Conservation (phyloP, 2,797 vertebrate species). For the Psittacula echo region DNA sequence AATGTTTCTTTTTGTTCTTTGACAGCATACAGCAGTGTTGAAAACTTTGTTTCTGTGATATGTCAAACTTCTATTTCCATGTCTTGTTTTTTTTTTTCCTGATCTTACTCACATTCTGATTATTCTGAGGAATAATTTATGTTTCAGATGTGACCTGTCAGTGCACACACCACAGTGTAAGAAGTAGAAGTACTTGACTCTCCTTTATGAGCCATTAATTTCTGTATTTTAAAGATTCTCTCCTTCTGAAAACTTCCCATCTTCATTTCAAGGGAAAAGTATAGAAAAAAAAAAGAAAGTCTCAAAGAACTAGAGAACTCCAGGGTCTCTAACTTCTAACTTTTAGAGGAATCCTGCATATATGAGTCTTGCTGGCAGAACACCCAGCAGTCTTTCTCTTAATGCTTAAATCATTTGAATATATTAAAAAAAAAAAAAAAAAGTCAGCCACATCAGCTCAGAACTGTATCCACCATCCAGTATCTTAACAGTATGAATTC, state of each 20-base stretch:
- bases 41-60: neutral
- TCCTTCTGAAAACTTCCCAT: neutral
- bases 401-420: neutral
- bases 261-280: neutral
- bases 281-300: slow-evolving; percentile 2
- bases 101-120: neutral
- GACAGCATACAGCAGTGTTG: neutral
- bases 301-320: neutral
- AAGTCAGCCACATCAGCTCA: neutral
- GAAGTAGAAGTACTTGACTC: neutral
- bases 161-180: neutral
- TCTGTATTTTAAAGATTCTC: neutral
- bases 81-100: neutral
- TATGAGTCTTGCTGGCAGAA: neutral
- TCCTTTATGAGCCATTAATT: slow-evolving; percentile 7
- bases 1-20: neutral
- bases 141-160: neutral
- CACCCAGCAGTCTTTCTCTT: neutral
- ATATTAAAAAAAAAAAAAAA: neutral
- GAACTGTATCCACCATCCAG: neutral
- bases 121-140: neutral
- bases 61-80: neutral
- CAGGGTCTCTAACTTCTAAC: neutral
- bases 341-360: neutral
- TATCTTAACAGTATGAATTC: neutral